Conservation (phyloP, 1,140 invertebrate genomes). For the Subanguina moxae region DNA sequence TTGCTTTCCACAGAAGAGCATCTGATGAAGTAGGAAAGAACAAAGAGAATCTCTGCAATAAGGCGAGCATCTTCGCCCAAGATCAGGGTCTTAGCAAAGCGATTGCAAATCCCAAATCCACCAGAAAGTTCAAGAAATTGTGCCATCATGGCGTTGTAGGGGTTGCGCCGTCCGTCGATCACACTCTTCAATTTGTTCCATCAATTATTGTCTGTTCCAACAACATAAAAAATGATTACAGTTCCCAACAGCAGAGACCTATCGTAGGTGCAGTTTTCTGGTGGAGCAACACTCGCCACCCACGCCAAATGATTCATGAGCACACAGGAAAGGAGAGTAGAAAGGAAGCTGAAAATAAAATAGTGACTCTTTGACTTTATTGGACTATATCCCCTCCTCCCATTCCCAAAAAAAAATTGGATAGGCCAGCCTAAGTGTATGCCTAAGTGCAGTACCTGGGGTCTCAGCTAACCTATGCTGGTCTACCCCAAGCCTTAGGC, state of each 20-base stretch:
- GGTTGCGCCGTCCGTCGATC: slow-evolving; percentile 21
- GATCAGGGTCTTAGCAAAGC: slow-evolving; percentile 37
- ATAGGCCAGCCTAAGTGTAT: too few species aligned
- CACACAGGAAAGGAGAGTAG: slow-evolving; percentile 35
- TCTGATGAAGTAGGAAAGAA: slow-evolving; percentile 41
- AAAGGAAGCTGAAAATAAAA: slow-evolving; percentile 36
- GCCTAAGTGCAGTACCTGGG: too few species aligned
- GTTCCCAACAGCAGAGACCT: slow-evolving; percentile 36
- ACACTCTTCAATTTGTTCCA: slow-evolving; percentile 20
- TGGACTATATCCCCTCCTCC: too few species aligned
- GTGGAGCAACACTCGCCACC: slow-evolving; percentile 39
- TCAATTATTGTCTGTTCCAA: background rate
- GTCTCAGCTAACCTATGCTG: too few species aligned
- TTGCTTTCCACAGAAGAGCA: slow-evolving; percentile 39
- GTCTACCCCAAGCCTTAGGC: too few species aligned
- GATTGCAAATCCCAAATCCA: background rate
- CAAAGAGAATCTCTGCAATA: slow-evolving; percentile 29
- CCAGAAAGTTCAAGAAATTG: slow-evolving; percentile 40
- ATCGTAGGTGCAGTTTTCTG: slow-evolving; percentile 22
- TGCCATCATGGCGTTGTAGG: slow-evolving; percentile 40
- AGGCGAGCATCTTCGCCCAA: slow-evolving; percentile 32
- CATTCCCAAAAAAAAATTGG: too few species aligned
- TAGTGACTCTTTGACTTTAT: too few species aligned
- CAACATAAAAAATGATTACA: slow-evolving; percentile 18
- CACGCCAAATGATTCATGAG: slow-evolving; percentile 43